A percentile compares a stretch with the other conserved stretches of the same genome.
These are phyloP conservation scores for Ischnus inquisitorius DNA, from an alignment of 2,888 invertebrate species.

Conservation along the genomic window DNA sequence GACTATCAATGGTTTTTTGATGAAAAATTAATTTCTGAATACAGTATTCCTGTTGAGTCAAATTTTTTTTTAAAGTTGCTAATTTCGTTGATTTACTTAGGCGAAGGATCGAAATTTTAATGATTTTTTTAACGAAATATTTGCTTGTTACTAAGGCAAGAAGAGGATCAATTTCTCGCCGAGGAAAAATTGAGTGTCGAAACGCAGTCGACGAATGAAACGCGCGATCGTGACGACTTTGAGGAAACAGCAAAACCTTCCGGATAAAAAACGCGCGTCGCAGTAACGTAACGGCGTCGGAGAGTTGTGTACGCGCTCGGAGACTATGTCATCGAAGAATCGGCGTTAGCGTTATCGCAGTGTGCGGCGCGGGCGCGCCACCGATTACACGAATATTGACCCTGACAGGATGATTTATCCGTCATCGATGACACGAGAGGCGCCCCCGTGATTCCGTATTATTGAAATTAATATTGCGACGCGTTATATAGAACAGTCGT, in stretches of 20 bases:
- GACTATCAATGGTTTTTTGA: background rate
- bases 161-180: background rate
- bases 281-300: too few relatives aligned
- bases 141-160: background rate
- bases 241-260: background rate
- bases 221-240: background rate
- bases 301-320: background rate
- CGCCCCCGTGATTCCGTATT: slow-evolving; percentile 19
- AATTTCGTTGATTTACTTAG: background rate
- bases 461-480: background rate
- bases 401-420: slow-evolving; percentile 20
- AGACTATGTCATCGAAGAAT: background rate
- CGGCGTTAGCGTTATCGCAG: slow-evolving; percentile 6
- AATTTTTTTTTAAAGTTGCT: too few relatives aligned
- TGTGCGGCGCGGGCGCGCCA: background rate
- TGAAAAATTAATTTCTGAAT: background rate
- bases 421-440: slow-evolving; percentile 26
- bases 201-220: background rate
- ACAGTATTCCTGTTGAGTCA: too few relatives aligned
- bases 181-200: background rate
- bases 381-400: slow-evolving; percentile 39
- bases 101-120: background rate
- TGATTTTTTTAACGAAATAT: background rate
- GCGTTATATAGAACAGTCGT: background rate
- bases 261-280: background rate